Evolutionary conservation across 2,113 vertebrate genomes (phyloP), one percentile per base, ranked within the genome.

Genomic region (Cathartes aura): DNA sequence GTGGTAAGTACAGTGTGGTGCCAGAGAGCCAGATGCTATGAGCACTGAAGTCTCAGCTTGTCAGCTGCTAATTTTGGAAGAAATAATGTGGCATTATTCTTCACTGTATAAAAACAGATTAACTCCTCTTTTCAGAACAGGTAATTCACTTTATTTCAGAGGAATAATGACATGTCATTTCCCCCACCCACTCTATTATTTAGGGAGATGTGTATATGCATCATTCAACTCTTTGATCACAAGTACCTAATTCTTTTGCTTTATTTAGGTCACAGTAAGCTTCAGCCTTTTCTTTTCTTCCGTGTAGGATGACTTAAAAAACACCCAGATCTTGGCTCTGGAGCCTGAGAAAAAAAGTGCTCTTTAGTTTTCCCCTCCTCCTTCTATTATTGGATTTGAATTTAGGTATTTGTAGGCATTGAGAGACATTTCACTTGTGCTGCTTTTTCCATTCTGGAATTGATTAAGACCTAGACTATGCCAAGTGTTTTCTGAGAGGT

Each of bases 211-310:
- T 96, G 89, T 97, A 48, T 94, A 91, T 95, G 76, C 95, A 93
- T 91, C 92, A 85, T 80, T 96, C 96, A 95, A 20, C 73, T 52
- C 82, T 97, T 97, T 96, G 95, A 96, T 96, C 95, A 95, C 80
- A 87, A 87, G 87, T 91, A 91, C 83, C 47, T 87, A 75, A 84
- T 94, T 94, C 86, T 89, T 95, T 63, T 89, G 64, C 81, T 94
- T 89, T 97, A 89, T 96, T 94, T 96, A 96, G 95, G 91, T 96
- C 82, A 95, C 76, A 82, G 43, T 94, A 76, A 92, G 89, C 52
- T 94, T 94, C 92, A 90, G 82, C 67, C 36, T 96, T 94, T 89
- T 90, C 73, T 84, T 95, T 91, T 88, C 58, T 85, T 96, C 58
- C 55, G 81, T 81, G n/a, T 70, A 89, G 45, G 75, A 94, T 92